Evolutionary conservation across 2,888 invertebrate species (phyloP), one percentile per base, ranked within the genome.

Genomic region (Ernsta delagoae): DNA sequence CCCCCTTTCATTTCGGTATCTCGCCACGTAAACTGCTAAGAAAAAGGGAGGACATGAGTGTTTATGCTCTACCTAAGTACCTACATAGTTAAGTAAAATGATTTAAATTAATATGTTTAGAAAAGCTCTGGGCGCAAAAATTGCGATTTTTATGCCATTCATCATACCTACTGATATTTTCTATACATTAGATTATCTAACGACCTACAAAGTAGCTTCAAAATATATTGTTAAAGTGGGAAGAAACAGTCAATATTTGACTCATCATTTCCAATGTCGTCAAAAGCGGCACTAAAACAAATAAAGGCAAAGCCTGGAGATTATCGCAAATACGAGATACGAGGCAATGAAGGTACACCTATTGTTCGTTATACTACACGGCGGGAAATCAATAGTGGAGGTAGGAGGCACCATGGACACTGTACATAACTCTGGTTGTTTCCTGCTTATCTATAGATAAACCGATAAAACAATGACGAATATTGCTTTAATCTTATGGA

Each of bases 1-100:
- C 3, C 57, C 64, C 57, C 31, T 65, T 65, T 56, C 57, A 45
- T 57, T 57, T 11, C 64, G 57, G 45, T 57, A 65, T 64, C 41
- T 41, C 39, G n/a, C 31, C 9, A 56, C 54, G 54, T 56, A 63
- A 53, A 54, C 11, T 39, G 45, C 11, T 45, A 45, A 45, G 45
- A 45, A 45, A 45, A 43, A 45, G n/a, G 45, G n/a, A 5, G 24
- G 24, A 24, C 24, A 24, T 24, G 24, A 24, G 24, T 24, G 24
- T 24, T 24, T 24, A 24, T 24, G 24, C 24, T 24, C 1, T 24
- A 24, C 24, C 24, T 24, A 24, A 24, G 24, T 3, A 31, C 31
- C 31, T n/a, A 45, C 45, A n/a, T 45, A 45, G 45, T n/a, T 11
- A 45, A n/a, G n/a, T 45, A 45, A n/a, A 45, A 45, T 45, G n/a